phyloP scores from a whole-genome alignment of 2,797 vertebrate species.

The Limosa lapponica region DNA sequence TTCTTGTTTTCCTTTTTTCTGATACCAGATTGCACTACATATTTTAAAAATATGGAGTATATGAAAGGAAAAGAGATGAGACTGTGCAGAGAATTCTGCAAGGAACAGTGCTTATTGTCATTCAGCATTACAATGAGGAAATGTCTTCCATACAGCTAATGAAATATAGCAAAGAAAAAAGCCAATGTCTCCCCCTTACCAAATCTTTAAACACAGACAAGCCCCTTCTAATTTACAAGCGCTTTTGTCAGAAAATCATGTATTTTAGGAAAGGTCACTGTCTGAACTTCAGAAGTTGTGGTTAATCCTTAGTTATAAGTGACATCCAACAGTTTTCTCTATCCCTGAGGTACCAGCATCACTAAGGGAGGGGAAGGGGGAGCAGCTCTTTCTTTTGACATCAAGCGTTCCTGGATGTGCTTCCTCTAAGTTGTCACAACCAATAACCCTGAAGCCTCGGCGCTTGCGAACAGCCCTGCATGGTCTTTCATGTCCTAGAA shows the following conservation, averaged over 20 bases:
- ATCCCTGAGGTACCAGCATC: background rate
- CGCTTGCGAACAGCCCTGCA: background rate
- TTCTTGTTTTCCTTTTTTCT: background rate
- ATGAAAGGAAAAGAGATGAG: background rate
- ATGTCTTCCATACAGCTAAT: background rate
- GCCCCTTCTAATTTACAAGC: background rate
- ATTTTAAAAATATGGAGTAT: background rate
- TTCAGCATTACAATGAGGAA: background rate
- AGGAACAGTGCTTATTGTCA: background rate
- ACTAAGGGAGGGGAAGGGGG: background rate
- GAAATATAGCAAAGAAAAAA: background rate
- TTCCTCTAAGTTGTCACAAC: accelerated
- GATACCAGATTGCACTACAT: background rate
- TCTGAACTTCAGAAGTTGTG: background rate
- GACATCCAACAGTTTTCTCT: background rate
- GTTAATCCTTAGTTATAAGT: background rate
- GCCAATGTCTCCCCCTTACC: background rate
- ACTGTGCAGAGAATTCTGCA: background rate
- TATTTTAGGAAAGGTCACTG: background rate
- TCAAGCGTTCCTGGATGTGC: background rate
- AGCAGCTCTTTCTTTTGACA: background rate
- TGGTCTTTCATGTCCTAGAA: background rate
- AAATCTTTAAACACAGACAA: background rate
- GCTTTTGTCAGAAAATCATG: background rate
- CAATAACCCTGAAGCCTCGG: background rate